These are phyloP conservation scores for Aricia agestis DNA, from an alignment of 1,140 invertebrate species.

Conservation along the genomic window DNA sequence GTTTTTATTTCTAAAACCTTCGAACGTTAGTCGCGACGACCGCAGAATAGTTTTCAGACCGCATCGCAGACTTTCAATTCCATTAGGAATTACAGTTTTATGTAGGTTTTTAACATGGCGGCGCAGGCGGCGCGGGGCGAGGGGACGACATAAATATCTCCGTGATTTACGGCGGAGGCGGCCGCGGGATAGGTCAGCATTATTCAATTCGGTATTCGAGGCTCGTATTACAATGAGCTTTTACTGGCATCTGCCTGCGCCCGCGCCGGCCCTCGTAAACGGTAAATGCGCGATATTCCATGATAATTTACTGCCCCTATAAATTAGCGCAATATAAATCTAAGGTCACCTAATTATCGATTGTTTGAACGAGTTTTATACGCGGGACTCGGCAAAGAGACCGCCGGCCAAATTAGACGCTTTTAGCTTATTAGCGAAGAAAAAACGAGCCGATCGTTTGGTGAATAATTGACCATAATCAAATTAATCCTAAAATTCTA, in stretches of 20 bases:
- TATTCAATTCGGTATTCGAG: slow-evolving; percentile 76
- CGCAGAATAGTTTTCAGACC: slow-evolving; percentile 58
- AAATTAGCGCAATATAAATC: slow-evolving; percentile 25
- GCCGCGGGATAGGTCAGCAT: slow-evolving; percentile 76
- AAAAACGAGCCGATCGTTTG: slow-evolving; percentile 66
- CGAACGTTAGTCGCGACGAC: slow-evolving; percentile 30
- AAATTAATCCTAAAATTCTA: slow-evolving; percentile 75
- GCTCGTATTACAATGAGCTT: slow-evolving; percentile 73
- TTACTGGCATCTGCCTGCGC: slow-evolving; percentile 52
- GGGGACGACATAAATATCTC: slow-evolving; percentile 75
- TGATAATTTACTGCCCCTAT: not conserved
- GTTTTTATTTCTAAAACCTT: slow-evolving; percentile 11
- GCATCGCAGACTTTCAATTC: slow-evolving; percentile 56
- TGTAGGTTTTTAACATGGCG: slow-evolving; percentile 66
- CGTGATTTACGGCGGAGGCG: slow-evolving; percentile 72
- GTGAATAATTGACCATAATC: slow-evolving; percentile 75
- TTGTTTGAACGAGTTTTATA: slow-evolving; percentile 71
- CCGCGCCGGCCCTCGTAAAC: slow-evolving; percentile 43
- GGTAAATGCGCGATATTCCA: not conserved
- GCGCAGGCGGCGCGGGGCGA: slow-evolving; percentile 48
- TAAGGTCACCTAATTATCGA: slow-evolving; percentile 69
- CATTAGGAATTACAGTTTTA: slow-evolving; percentile 70
- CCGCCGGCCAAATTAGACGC: slow-evolving; percentile 71
- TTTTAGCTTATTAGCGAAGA: slow-evolving; percentile 73
- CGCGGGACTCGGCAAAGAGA: slow-evolving; percentile 68